Evolutionary conservation across 1,140 invertebrate genomes (phyloP).

Genomic region (Euwallacea similis): DNA sequence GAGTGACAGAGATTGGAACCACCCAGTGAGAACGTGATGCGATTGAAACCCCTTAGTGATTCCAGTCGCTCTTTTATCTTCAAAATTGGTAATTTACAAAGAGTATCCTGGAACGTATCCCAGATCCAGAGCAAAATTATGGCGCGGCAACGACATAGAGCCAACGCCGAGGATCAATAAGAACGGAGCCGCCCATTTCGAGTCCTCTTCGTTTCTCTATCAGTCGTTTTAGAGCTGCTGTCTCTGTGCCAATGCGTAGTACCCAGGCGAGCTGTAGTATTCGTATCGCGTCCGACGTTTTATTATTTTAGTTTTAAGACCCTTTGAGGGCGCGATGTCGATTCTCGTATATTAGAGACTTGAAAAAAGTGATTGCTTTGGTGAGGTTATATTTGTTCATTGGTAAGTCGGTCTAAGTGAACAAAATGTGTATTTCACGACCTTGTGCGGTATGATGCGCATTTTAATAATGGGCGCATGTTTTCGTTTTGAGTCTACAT

Average conservation of each 20-base stretch:
- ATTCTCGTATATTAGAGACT: neutral
- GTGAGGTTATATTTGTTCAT: no score
- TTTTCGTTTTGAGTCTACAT: no score
- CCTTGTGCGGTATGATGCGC: no score
- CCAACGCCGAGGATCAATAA: slow-evolving; percentile 38
- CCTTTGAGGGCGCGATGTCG: neutral
- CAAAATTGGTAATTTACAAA: no score
- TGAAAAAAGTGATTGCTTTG: neutral
- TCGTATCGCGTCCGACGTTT: slow-evolving; percentile 13
- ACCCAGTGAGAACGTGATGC: no score
- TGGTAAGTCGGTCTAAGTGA: no score
- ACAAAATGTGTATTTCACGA: no score
- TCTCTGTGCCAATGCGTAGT: slow-evolving; percentile 27
- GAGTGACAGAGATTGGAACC: no score
- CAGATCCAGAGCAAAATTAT: slow-evolving; percentile 6
- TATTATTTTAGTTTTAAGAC: neutral
- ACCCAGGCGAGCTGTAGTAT: slow-evolving; percentile 11
- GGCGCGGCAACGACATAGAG: slow-evolving; percentile 29
- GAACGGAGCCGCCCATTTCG: slow-evolving; percentile 41
- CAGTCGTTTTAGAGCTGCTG: slow-evolving; percentile 28
- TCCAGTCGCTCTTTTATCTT: no score
- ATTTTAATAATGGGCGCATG: no score
- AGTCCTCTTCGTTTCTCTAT: slow-evolving; percentile 28
- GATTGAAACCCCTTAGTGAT: no score
- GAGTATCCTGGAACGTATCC: neutral